Evolutionary conservation across 2,113 vertebrate species (phyloP).

Genomic region (Piaya cayana): DNA sequence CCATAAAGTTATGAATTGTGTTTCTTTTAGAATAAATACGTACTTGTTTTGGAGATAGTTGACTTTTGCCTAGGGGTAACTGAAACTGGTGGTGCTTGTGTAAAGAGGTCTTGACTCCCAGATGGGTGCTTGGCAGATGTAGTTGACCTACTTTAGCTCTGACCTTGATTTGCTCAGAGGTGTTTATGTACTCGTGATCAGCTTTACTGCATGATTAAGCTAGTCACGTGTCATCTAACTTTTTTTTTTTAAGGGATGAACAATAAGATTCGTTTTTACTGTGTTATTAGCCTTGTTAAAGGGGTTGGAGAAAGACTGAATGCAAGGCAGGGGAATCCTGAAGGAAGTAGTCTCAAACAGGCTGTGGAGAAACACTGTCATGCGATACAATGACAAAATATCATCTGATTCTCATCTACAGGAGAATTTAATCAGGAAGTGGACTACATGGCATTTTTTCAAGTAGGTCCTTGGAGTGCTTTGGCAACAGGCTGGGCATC

Average conservation of each 20-base stretch:
- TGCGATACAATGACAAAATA: background rate
- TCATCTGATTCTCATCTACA: slow-evolving; percentile 37
- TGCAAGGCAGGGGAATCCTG: background rate
- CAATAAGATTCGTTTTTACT: background rate
- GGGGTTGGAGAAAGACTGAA: background rate
- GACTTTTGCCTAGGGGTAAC: background rate
- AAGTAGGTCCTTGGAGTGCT: slow-evolving; percentile 70
- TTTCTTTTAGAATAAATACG: background rate
- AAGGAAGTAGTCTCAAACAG: background rate
- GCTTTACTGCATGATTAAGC: slow-evolving; percentile 68
- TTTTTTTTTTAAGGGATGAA: background rate
- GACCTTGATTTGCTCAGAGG: slow-evolving; percentile 77
- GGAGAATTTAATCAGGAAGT: slow-evolving; percentile 72
- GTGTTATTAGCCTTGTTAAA: slow-evolving; percentile 23
- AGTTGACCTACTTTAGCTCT: slow-evolving; percentile 74
- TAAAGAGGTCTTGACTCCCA: slow-evolving; percentile 21
- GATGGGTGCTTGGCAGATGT: slow-evolving; percentile 34
- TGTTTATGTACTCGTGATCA: slow-evolving; percentile 58
- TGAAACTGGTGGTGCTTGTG: background rate
- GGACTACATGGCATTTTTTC: slow-evolving; percentile 72
- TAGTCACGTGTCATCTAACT: background rate
- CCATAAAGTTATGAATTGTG: background rate
- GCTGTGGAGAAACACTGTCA: background rate
- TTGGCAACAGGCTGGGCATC: slow-evolving; percentile 63
- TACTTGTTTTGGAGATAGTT: background rate